Base-by-base conservation (phyloP, 1,140 invertebrate genomes). In the Musca vetustissima region DNA sequence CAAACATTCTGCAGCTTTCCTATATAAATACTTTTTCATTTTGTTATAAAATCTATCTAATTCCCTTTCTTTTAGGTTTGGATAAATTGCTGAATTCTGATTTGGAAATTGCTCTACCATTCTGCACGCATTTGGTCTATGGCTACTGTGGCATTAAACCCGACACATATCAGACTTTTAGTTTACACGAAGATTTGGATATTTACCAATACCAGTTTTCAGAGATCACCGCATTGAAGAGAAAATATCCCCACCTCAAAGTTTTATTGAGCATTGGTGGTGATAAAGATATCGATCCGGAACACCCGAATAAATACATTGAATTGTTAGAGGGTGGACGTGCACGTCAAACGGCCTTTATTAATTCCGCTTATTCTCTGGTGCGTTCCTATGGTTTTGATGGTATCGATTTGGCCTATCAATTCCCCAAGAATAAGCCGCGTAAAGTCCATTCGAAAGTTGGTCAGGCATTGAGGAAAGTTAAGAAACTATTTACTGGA, bases 81-180 rank as follows among this genome's bases (percentile, higher is more conserved):
- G 91, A 89, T 48, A 92, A 92, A 75, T 91, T 94, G 76, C 87
- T 90, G 70, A 84, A 91, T 0, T 83, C 88, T 13, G 91, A 95
- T 76, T 78, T 95, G 66, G 89, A 91, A 67, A 85, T 89, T 7
- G 90, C 90, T 0, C 77, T 92, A 1, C 85, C 89, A 13, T 89
- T 92, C 76, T 97, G 94, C 83, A 92, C 92, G 0, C 93, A 96
- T 83, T 81, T 96, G 67, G 85, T 96, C 19, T 96, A 96, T 77
- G 93, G 93, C 36, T 97, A 91, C 79, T 91, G 92, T 22, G 92
- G 80, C 22, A 87, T 97, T 14, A 89, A 91, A 65, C 83, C 87
- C 6, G 87, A 89, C 8, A 90, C 85, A 57, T 88, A 88, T 79
- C 90, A 92, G 77, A 83, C 90, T 52, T 79, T 88, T 7, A 87